Conservation (phyloP, 2,113 vertebrate genomes). For the Typhlomys cinereus region DNA sequence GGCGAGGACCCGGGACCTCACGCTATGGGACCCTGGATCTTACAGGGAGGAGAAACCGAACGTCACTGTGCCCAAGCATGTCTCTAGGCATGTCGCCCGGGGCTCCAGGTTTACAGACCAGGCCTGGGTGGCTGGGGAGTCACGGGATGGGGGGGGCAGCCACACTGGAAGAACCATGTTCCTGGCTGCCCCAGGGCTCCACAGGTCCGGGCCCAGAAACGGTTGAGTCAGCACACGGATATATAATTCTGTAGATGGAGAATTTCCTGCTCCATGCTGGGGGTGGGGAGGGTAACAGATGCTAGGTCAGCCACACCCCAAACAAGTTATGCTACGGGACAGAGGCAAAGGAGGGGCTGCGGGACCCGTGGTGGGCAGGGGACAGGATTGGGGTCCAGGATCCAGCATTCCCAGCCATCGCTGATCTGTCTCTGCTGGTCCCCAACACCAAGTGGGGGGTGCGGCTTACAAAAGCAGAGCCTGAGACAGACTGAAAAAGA, state of each 20-base stretch:
- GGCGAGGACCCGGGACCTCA: rapidly evolving
- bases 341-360: not conserved
- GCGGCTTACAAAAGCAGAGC: not conserved
- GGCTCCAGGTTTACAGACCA: not conserved
- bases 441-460: not conserved
- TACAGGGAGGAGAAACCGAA: not conserved
- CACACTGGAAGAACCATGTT: not conserved
- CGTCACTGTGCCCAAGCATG: rapidly evolving
- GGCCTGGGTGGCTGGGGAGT: not conserved
- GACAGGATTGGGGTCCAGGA: too few relatives aligned
- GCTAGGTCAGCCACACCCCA: not conserved
- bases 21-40: not conserved
- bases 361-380: not conserved
- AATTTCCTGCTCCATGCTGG: conserved; percentile 36
- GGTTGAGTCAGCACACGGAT: conserved; percentile 33
- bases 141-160: not conserved
- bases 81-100: rapidly evolving
- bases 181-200: not conserved
- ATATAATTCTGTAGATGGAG: conserved; percentile 45
- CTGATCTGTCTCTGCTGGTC: not conserved
- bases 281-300: conserved; percentile 50
- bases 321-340: not conserved
- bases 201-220: not conserved
- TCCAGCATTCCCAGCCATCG: not conserved
- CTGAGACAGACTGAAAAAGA: not conserved